A percentile compares a stretch with the other conserved stretches of the same genome.
Conservation (phyloP, 2,888 invertebrate species). For the Acrocyrtus sp. region DNA sequence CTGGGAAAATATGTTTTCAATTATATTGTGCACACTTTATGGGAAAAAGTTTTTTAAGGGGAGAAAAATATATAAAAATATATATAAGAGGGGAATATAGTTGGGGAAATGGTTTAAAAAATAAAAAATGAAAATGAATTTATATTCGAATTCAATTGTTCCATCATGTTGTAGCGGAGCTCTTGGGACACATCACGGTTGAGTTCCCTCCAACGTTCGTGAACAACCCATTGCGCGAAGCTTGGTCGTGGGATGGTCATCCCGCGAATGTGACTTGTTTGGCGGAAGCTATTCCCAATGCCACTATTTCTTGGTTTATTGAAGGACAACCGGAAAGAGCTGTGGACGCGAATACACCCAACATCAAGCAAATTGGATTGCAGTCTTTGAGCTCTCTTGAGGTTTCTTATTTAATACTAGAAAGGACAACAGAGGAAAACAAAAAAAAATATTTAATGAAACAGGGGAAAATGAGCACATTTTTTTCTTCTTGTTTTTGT, state of each 20-base stretch:
- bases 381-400: slow-evolving; percentile 78
- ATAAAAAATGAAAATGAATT: not conserved
- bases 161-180: slow-evolving; percentile 71
- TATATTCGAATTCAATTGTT: no score
- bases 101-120: no score
- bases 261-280: slow-evolving; percentile 87
- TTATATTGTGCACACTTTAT: not conserved
- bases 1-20: not conserved
- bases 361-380: slow-evolving; percentile 73
- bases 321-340: slow-evolving; percentile 65
- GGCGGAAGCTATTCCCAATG: slow-evolving; percentile 89
- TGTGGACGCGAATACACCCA: slow-evolving; percentile 67
- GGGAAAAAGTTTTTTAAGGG: slow-evolving; percentile 2
- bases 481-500: slow-evolving; percentile 7
- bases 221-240: slow-evolving; percentile 73
- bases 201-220: slow-evolving; percentile 86
- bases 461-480: not conserved
- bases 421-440: not conserved
- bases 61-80: no score
- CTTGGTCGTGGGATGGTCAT: slow-evolving; percentile 84
- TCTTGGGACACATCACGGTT: slow-evolving; percentile 82
- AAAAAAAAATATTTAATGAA: not conserved
- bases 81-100: no score
- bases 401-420: no score
- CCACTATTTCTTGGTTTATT: slow-evolving; percentile 87